Percentiles rank a stretch among this genome's conserved stretches.
Evolutionary conservation across 2,113 vertebrate genomes (phyloP).

Genomic region (Noturus placidus): DNA sequence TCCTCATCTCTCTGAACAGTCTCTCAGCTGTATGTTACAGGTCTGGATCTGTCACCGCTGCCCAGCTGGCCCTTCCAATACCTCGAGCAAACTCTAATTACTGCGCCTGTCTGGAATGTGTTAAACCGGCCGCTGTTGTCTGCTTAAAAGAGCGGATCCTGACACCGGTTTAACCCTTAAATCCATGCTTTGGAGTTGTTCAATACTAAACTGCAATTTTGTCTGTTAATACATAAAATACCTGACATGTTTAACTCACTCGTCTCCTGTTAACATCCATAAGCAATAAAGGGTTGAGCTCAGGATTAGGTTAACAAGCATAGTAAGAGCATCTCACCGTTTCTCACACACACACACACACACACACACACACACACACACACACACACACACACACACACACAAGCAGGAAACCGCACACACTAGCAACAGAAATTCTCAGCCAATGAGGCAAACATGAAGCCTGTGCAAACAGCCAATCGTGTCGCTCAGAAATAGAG

Average conservation of each 20-base stretch:
- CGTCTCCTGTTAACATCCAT: neutral
- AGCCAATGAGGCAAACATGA: constrained; percentile 33
- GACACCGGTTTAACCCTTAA: neutral
- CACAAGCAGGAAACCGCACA: constrained; percentile 8
- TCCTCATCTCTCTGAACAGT: neutral
- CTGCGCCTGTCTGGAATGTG: constrained; percentile 22
- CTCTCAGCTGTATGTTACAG: neutral
- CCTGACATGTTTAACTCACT: neutral
- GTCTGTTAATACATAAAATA: too few species aligned
- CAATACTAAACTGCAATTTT: neutral
- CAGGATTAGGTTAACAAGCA: neutral
- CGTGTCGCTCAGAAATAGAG: neutral
- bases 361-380: neutral
- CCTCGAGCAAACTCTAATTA: constrained; percentile 25
- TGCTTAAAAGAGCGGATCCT: neutral
- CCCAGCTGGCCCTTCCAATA: constrained; percentile 24
- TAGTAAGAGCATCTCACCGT: neutral
- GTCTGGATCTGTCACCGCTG: constrained; percentile 20
- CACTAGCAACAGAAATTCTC: constrained; percentile 40
- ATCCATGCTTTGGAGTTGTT: neutral
- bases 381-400: neutral
- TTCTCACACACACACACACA: too few species aligned
- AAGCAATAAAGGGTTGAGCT: neutral
- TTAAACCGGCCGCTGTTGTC: constrained; percentile 1
- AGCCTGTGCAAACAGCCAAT: constrained; percentile 31